A percentile compares a stretch with the other conserved stretches of the same genome.
Conservation (phyloP, 1,140 invertebrate species). For the Dendroctonus ponderosae region DNA sequence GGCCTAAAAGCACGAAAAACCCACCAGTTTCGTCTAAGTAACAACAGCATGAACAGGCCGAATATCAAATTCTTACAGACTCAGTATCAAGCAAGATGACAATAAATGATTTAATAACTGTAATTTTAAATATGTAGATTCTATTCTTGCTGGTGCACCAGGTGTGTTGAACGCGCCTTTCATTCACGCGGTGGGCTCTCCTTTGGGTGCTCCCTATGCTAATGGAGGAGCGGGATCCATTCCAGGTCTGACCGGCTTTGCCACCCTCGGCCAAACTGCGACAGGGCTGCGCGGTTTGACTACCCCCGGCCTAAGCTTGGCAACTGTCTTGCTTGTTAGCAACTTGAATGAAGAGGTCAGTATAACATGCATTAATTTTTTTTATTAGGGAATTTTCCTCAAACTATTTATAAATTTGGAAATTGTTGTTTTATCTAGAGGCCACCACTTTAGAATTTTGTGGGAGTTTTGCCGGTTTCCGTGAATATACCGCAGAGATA, state of each 20-base stretch:
- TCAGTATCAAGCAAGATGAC: no score
- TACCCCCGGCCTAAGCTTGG: slow-evolving; percentile 61
- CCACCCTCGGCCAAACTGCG: slow-evolving; percentile 66
- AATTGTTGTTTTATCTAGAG: no score
- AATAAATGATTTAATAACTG: background rate
- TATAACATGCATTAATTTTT: slow-evolving; percentile 10
- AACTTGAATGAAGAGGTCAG: slow-evolving; percentile 90
- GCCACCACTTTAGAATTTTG: no score
- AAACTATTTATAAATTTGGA: no score
- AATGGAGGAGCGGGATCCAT: slow-evolving; percentile 67
- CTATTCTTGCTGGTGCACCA: slow-evolving; percentile 60
- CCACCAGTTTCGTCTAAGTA: no score
- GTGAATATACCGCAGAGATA: no score
- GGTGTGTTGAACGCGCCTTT: slow-evolving; percentile 83
- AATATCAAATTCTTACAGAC: no score
- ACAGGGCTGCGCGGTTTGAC: slow-evolving; percentile 65
- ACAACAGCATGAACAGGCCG: no score
- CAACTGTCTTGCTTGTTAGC: slow-evolving; percentile 83
- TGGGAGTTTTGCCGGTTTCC: no score
- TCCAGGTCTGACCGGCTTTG: slow-evolving; percentile 71
- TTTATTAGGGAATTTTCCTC: no score
- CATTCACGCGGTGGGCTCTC: slow-evolving; percentile 70
- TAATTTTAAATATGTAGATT: slow-evolving; percentile 40
- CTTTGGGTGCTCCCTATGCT: slow-evolving; percentile 66
- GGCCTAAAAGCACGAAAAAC: no score